Percentiles rank a stretch among this genome's conserved stretches.
Conservation (phyloP, 2,888 invertebrate genomes). For the Ptilodon capucinus region DNA sequence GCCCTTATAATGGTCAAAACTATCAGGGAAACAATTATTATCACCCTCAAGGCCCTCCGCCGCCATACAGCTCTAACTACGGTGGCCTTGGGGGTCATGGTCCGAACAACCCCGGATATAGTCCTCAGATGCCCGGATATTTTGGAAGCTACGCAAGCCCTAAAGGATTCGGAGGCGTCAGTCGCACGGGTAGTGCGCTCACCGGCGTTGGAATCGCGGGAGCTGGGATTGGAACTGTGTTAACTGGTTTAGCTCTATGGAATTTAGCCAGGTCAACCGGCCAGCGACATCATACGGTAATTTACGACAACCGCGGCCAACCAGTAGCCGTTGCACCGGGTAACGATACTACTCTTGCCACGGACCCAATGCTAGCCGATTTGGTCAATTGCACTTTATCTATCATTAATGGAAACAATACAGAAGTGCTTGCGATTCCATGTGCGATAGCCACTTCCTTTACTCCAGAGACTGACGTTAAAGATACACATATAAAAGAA, state of each 20-base stretch:
- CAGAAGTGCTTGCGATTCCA: slow-evolving; percentile 75
- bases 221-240: slow-evolving; percentile 72
- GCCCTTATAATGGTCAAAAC: slow-evolving; percentile 33
- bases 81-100: slow-evolving; percentile 49
- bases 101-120: slow-evolving; percentile 49
- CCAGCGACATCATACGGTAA: slow-evolving; percentile 66
- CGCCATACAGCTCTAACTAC: slow-evolving; percentile 50
- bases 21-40: slow-evolving; percentile 54
- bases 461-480: slow-evolving; percentile 70
- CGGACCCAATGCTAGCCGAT: slow-evolving; percentile 67
- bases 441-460: slow-evolving; percentile 79
- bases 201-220: slow-evolving; percentile 74
- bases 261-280: slow-evolving; percentile 77
- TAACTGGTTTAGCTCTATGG: slow-evolving; percentile 78
- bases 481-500: slow-evolving; percentile 49
- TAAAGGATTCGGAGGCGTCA: slow-evolving; percentile 58
- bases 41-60: slow-evolving; percentile 63
- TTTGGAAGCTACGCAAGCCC: slow-evolving; percentile 64
- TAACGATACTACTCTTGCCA: slow-evolving; percentile 52
- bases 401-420: slow-evolving; percentile 61
- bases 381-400: slow-evolving; percentile 74
- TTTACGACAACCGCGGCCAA: slow-evolving; percentile 75
- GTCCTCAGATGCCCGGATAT: slow-evolving; percentile 66
- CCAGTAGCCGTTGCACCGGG: slow-evolving; percentile 69
- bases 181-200: slow-evolving; percentile 60